These are phyloP conservation scores for Zoanthus solanderi DNA, from an alignment of 92 coral and sea anemone genomes.

Conservation along the genomic window DNA sequence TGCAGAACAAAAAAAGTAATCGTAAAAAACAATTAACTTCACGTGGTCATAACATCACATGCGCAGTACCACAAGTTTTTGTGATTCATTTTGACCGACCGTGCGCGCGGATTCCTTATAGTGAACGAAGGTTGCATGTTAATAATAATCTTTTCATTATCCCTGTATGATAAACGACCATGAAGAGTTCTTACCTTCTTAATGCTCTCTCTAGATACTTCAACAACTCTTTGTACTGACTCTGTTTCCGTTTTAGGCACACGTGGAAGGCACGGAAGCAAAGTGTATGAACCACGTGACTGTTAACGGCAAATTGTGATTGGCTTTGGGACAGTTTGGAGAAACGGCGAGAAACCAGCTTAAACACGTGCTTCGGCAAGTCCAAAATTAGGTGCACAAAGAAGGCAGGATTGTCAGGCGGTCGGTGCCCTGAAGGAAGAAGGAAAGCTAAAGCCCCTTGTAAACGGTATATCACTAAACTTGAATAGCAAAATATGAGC, in stretches of 20 bases:
- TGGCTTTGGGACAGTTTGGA: conserved; percentile 45
- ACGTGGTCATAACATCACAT: too few relatives aligned
- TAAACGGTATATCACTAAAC: background rate
- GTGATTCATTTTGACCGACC: too few relatives aligned
- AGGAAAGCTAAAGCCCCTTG: background rate
- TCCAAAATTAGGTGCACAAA: conserved; percentile 52
- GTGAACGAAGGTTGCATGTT: too few relatives aligned
- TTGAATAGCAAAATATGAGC: background rate
- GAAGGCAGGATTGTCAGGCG: conserved; percentile 68
- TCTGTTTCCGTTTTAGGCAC: conserved; percentile 66
- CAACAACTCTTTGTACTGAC: conserved; percentile 50
- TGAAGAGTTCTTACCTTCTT: background rate
- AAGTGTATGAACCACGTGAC: conserved; percentile 68
- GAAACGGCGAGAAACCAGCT: conserved; percentile 64
- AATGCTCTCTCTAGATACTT: conserved; percentile 1
- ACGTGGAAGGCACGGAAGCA: conserved; percentile 73
- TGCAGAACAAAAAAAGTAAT: too few relatives aligned
- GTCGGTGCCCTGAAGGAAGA: conserved; percentile 63
- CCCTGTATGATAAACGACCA: too few relatives aligned
- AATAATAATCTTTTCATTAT: too few relatives aligned
- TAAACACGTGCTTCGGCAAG: conserved; percentile 60
- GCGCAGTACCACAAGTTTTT: too few relatives aligned
- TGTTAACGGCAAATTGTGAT: conserved; percentile 44
- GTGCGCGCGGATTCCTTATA: too few relatives aligned
- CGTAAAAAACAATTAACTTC: too few relatives aligned